Conservation (phyloP, 2,797 vertebrate species). For the Bradypodion ventrale region DNA sequence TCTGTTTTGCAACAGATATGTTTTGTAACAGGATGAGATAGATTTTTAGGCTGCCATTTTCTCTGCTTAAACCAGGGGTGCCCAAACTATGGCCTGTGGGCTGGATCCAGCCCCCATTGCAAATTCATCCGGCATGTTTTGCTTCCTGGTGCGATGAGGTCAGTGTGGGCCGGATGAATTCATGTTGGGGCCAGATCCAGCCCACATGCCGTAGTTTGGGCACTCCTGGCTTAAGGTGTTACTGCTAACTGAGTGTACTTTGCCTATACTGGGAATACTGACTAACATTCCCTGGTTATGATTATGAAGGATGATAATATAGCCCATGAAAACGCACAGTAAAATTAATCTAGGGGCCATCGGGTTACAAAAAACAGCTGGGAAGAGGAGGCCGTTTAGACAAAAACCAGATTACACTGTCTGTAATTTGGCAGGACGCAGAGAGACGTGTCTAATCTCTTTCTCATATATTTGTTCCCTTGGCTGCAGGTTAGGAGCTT, state of each 20-base stretch:
- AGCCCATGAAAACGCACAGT: not conserved
- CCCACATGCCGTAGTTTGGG: no score
- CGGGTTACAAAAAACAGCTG: not conserved
- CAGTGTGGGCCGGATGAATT: no score
- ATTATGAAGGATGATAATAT: not conserved
- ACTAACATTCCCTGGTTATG: not conserved
- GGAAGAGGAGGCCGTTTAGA: not conserved
- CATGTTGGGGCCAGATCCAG: no score
- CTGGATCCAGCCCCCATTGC: no score
- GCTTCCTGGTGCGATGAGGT: no score
- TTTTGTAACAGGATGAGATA: no score
- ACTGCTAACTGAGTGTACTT: not conserved
- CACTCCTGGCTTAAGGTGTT: no score
- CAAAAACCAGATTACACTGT: not conserved
- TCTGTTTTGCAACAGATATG: no score
- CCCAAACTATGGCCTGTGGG: no score
- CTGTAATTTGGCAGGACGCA: not conserved
- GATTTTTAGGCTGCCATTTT: no score
- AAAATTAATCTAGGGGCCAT: not conserved
- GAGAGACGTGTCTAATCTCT: not conserved
- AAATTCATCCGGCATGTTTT: no score
- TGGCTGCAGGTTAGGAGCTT: constrained; percentile 70
- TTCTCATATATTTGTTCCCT: not conserved
- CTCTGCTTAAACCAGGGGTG: no score
- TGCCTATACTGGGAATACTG: not conserved